phyloP scores from a whole-genome alignment of 1,140 invertebrate genomes.

The Caenorhabditis brenneri region DNA sequence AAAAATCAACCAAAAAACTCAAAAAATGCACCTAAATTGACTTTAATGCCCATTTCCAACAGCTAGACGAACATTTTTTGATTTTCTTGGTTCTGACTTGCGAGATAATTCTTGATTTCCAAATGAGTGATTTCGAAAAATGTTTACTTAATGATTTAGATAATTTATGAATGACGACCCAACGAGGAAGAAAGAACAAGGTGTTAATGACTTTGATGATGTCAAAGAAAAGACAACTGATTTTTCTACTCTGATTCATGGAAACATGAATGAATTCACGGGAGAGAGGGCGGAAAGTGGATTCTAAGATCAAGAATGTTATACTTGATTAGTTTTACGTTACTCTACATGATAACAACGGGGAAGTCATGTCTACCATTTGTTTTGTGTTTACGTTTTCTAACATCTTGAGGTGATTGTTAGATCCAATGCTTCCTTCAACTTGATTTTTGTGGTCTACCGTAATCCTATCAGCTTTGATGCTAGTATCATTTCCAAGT shows the following conservation, averaged over 20 bases:
- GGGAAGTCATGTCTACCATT: too few species aligned
- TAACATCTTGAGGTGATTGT: too few species aligned
- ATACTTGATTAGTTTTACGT: not conserved
- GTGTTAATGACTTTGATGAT: conserved; percentile 31
- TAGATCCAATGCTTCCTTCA: too few species aligned
- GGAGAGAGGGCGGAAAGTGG: not conserved
- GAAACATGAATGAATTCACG: not conserved
- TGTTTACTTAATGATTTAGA: not conserved
- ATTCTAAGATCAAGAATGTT: not conserved
- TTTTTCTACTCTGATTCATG: conserved; percentile 1
- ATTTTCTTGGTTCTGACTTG: not conserved
- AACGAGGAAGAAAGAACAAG: not conserved
- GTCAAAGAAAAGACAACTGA: not conserved
- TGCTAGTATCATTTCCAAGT: too few species aligned
- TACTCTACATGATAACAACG: not conserved
- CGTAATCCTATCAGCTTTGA: too few species aligned
- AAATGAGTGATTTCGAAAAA: not conserved
- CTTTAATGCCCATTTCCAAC: too few species aligned
- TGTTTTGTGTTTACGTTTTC: too few species aligned
- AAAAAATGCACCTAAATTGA: too few species aligned
- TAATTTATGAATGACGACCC: not conserved
- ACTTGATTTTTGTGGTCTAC: too few species aligned
- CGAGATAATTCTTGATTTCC: not conserved
- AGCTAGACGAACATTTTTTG: not conserved
- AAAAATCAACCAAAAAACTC: too few species aligned